These are phyloP conservation scores for Sinelater perroti DNA, from an alignment of 2,888 invertebrate genomes.

Conservation along the genomic window DNA sequence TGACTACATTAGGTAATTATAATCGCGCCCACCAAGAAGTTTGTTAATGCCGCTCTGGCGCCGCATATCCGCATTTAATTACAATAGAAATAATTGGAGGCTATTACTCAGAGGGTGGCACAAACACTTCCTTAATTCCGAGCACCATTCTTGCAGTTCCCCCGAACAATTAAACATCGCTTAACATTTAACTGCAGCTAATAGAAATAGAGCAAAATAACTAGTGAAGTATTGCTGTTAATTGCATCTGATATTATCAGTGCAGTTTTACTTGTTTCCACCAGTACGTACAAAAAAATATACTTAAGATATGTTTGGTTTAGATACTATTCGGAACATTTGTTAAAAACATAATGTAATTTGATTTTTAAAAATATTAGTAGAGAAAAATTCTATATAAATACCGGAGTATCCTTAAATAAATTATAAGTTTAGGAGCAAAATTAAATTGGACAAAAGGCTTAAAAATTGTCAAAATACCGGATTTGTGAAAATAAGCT, in stretches of 20 bases:
- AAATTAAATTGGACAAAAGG: no score
- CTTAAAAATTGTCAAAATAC: no score
- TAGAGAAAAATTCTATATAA: no score
- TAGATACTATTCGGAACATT: no score
- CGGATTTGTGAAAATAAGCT: no score
- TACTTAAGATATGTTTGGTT: no score
- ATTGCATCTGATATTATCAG: background rate
- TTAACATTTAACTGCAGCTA: slow-evolving; percentile 15
- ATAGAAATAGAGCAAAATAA: slow-evolving; percentile 10
- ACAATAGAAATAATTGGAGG: slow-evolving; percentile 26
- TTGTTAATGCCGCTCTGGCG: background rate
- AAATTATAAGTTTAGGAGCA: no score
- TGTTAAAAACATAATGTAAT: no score
- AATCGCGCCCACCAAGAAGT: background rate
- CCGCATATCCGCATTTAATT: slow-evolving; percentile 26
- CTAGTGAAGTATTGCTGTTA: background rate
- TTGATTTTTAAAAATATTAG: no score
- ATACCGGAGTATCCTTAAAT: no score
- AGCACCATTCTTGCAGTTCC: slow-evolving; percentile 16
- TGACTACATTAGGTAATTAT: slow-evolving; percentile 4
- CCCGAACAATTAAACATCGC: slow-evolving; percentile 24
- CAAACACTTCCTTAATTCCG: slow-evolving; percentile 24
- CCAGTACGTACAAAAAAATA: no score
- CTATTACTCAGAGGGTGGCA: slow-evolving; percentile 22
- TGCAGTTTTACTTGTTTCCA: background rate